Conservation (phyloP, 2,797 vertebrate genomes). For the Xenentodon cancila region DNA sequence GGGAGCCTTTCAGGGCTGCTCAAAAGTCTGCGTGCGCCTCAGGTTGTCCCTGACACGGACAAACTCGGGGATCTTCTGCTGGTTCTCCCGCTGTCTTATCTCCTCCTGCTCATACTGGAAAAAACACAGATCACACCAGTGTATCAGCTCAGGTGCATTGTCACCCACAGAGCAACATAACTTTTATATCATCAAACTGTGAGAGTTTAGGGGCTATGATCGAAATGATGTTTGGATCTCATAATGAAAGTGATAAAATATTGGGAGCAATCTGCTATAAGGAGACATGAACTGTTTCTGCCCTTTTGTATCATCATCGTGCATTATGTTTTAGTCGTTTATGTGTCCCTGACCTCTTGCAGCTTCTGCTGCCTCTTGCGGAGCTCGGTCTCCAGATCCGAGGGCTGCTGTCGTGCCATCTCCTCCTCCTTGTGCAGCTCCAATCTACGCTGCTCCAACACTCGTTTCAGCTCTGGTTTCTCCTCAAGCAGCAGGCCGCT, state of each 20-base stretch:
- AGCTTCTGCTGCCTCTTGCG: constrained; percentile 83
- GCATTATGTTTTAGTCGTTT: background rate
- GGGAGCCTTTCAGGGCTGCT: constrained; percentile 44
- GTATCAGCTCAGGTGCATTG: background rate
- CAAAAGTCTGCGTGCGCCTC: constrained; percentile 71
- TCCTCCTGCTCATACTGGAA: constrained; percentile 81
- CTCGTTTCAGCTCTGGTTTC: constrained; percentile 80
- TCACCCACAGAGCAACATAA: too few species aligned
- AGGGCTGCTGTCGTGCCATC: constrained; percentile 70
- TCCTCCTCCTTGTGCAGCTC: constrained; percentile 80
- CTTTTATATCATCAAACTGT: too few species aligned
- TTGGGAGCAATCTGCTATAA: too few species aligned
- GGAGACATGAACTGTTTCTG: too few species aligned
- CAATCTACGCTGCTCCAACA: constrained; percentile 79
- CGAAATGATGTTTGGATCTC: too few species aligned
- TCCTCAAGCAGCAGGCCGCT: constrained; percentile 82
- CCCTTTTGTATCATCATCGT: background rate
- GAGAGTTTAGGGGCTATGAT: too few species aligned
- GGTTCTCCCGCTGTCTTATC: constrained; percentile 70
- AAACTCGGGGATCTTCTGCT: constrained; percentile 82
- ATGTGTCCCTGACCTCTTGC: constrained; percentile 67
- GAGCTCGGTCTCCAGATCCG: constrained; percentile 84
- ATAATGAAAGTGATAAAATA: too few species aligned
- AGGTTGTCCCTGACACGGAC: constrained; percentile 81
- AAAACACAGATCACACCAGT: constrained; percentile 1